Percentiles rank a stretch among this genome's conserved stretches.
Conservation (phyloP, 2,888 invertebrate species). For the Ypsolopha scabrella region DNA sequence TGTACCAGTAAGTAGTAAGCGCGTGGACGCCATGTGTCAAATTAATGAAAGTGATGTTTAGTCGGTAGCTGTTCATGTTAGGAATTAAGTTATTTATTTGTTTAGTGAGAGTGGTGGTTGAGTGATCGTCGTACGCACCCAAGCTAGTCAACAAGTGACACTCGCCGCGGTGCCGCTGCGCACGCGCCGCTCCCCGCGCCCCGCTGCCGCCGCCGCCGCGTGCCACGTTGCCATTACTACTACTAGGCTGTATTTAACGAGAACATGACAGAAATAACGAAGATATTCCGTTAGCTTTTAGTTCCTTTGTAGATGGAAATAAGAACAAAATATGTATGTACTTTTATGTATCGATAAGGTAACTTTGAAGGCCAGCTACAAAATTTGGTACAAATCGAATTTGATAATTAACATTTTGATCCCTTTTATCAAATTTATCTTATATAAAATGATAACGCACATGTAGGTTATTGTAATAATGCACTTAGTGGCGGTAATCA, state of each 20-base stretch:
- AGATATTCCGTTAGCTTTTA: constrained; percentile 20
- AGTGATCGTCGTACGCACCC: constrained; percentile 53
- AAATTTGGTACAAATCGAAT: constrained; percentile 59
- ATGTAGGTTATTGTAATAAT: constrained; percentile 23
- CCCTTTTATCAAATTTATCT: constrained; percentile 38
- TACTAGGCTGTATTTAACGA: constrained; percentile 34
- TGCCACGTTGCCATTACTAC: constrained; percentile 50
- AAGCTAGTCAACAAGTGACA: constrained; percentile 62
- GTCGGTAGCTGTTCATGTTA: constrained; percentile 40
- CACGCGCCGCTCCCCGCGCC: constrained; percentile 17
- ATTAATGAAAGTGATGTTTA: constrained; percentile 31
- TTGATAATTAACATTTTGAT: constrained; percentile 37
- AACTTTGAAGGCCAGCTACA: constrained; percentile 9
- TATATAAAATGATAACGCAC: constrained; percentile 42
- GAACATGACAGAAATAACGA: constrained; percentile 27
- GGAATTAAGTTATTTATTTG: constrained; percentile 62
- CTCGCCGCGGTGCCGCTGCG: constrained; percentile 20
- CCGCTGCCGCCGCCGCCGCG: not conserved
- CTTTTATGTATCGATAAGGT: constrained; percentile 1
- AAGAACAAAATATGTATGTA: constrained; percentile 16
- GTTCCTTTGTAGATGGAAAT: constrained; percentile 24
- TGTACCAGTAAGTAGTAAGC: constrained; percentile 12
- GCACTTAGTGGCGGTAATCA: constrained; percentile 31
- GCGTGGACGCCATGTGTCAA: constrained; percentile 39
- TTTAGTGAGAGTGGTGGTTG: constrained; percentile 53